Evolutionary conservation across 1,140 invertebrate genomes (phyloP).

Genomic region (honey bee (Apis mellifera)): DNA sequence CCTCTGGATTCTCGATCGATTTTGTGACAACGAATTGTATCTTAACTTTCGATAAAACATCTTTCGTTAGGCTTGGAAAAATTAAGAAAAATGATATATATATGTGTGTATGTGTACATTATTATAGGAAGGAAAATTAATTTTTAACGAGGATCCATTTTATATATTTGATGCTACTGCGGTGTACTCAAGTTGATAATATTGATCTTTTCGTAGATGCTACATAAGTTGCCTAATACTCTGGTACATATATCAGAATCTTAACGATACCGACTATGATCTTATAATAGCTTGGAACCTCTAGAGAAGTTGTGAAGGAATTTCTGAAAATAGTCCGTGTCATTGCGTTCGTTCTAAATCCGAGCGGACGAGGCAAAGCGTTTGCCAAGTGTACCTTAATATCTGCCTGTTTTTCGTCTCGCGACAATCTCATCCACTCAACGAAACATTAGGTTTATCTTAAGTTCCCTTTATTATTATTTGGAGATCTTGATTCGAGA

Average conservation of each 20-base stretch:
- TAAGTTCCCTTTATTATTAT: not conserved
- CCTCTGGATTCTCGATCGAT: too few species aligned
- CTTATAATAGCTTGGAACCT: slow-evolving; percentile 24
- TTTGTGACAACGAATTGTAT: too few species aligned
- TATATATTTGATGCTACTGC: not conserved
- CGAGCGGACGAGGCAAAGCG: not conserved
- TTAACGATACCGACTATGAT: not conserved
- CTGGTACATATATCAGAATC: not conserved
- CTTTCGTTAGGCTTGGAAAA: too few species aligned
- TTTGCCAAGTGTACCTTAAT: slow-evolving; percentile 14
- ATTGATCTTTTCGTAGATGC: not conserved
- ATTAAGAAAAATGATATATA: too few species aligned
- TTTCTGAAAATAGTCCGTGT: slow-evolving; percentile 20
- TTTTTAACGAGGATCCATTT: not conserved
- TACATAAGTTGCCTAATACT: not conserved
- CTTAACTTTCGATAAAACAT: too few species aligned
- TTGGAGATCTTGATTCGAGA: not conserved
- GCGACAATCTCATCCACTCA: not conserved
- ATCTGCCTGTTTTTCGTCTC: not conserved
- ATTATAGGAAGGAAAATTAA: too few species aligned
- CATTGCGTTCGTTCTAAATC: slow-evolving; percentile 21
- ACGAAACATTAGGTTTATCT: not conserved
- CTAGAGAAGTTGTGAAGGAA: slow-evolving; percentile 23
- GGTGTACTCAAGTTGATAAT: not conserved
- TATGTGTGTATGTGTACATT: too few species aligned